Evolutionary conservation across 2,113 vertebrate genomes (phyloP).

Genomic region (Microtus montanus): DNA sequence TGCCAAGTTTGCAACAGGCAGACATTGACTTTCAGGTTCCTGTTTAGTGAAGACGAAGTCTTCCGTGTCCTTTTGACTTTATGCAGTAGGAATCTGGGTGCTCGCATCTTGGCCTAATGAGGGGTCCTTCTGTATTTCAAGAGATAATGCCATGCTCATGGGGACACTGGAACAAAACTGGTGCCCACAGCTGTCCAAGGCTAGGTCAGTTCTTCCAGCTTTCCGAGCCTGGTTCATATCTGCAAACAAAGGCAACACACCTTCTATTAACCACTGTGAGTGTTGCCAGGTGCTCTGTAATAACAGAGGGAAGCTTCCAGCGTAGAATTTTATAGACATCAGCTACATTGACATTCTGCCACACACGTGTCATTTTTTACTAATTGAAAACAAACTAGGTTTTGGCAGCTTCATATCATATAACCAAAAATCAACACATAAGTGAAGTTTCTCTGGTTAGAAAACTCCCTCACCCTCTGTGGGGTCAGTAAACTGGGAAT

Average conservation of each 20-base stretch:
- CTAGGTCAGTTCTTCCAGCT: neutral
- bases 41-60: neutral
- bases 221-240: neutral
- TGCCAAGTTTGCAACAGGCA: neutral
- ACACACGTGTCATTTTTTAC: neutral
- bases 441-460: neutral
- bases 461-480: neutral
- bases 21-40: rapidly evolving
- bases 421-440: neutral
- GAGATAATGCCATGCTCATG: neutral
- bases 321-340: neutral
- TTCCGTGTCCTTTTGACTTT: neutral
- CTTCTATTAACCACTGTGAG: neutral
- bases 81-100: neutral
- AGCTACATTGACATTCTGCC: neutral
- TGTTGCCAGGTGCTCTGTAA: neutral
- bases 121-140: neutral
- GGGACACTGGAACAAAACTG: neutral
- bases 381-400: neutral
- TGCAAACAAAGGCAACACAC: neutral
- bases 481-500: neutral
- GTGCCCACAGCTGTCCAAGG: neutral
- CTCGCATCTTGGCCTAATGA: neutral
- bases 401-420: neutral
- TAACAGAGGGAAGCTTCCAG: neutral